Conservation (phyloP, 2,888 invertebrate genomes). For the Heliconius cydno region DNA sequence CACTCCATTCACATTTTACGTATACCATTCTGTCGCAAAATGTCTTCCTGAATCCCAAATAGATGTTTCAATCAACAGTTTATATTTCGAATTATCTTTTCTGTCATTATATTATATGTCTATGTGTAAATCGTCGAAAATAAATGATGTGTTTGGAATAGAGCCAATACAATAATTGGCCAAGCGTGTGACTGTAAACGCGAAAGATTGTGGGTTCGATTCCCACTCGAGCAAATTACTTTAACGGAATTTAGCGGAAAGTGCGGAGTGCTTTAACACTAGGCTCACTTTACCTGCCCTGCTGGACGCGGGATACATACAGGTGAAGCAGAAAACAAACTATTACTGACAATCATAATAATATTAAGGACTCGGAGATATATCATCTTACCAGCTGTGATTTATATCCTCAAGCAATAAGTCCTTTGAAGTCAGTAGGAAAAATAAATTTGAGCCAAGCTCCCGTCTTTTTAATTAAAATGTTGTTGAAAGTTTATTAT, state of each 20-base stretch:
- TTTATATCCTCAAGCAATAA: slow-evolving; percentile 77
- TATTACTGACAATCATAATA: slow-evolving; percentile 17
- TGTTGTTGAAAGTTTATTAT: slow-evolving; percentile 60
- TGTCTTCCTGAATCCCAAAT: slow-evolving; percentile 40
- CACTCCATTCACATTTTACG: slow-evolving; percentile 44
- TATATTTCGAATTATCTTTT: slow-evolving; percentile 34
- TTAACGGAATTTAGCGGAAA: too few species aligned
- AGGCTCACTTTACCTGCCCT: too few species aligned
- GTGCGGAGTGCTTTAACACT: too few species aligned
- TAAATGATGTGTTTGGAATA: slow-evolving; percentile 26
- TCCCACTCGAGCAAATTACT: too few species aligned
- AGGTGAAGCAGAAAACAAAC: background rate
- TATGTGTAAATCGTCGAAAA: slow-evolving; percentile 24
- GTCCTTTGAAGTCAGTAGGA: slow-evolving; percentile 79
- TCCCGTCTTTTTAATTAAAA: slow-evolving; percentile 78
- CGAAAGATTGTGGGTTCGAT: too few species aligned
- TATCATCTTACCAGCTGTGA: slow-evolving; percentile 52
- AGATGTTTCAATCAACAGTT: slow-evolving; percentile 51
- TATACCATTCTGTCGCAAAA: slow-evolving; percentile 50
- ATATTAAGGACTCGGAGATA: slow-evolving; percentile 22
- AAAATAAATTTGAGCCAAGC: slow-evolving; percentile 71
- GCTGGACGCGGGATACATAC: too few species aligned
- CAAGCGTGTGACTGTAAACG: too few species aligned
- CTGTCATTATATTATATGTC: slow-evolving; percentile 5
- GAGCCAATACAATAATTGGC: slow-evolving; percentile 20